These are phyloP conservation scores for Glossosoma conforme DNA, from an alignment of 1,140 invertebrate species.

Conservation along the genomic window DNA sequence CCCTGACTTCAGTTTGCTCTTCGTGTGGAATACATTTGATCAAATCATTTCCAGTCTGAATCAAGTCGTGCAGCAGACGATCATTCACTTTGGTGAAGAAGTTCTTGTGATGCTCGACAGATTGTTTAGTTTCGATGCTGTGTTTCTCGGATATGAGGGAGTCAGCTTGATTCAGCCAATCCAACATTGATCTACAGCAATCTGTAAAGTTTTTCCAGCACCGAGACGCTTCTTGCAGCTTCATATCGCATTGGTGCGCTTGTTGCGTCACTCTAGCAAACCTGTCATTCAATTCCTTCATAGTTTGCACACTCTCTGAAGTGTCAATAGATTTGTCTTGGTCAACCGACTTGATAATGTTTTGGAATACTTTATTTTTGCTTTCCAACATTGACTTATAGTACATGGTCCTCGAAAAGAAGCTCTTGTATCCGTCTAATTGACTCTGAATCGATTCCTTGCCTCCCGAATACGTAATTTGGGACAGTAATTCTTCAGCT, in stretches of 20 bases:
- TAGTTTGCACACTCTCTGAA: constrained; percentile 61
- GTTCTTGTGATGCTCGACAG: constrained; percentile 72
- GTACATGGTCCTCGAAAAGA: constrained; percentile 83
- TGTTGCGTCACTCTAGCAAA: constrained; percentile 70
- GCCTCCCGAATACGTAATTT: constrained; percentile 49
- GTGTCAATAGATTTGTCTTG: constrained; percentile 68
- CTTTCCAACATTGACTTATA: constrained; percentile 92
- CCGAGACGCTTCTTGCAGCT: constrained; percentile 70
- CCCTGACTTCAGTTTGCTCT: constrained; percentile 64
- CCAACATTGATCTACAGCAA: constrained; percentile 70
- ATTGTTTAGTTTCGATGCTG: constrained; percentile 68
- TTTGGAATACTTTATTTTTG: constrained; percentile 90
- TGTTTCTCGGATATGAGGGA: constrained; percentile 75
- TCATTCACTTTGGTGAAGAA: constrained; percentile 85
- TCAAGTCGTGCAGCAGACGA: constrained; percentile 74
- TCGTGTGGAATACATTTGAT: constrained; percentile 60
- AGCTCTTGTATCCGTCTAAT: constrained; percentile 78
- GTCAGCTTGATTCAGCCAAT: constrained; percentile 82
- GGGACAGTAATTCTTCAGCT: constrained; percentile 68
- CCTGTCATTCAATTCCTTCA: constrained; percentile 77
- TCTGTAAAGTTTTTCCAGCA: constrained; percentile 84
- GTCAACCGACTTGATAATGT: constrained; percentile 74
- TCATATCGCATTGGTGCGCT: constrained; percentile 72
- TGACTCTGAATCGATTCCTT: constrained; percentile 68
- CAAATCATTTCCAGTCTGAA: constrained; percentile 74